A percentile compares a stretch with the other conserved stretches of the same genome.
Conservation (phyloP, 2,888 invertebrate genomes). For the Tenthredo amoena region DNA sequence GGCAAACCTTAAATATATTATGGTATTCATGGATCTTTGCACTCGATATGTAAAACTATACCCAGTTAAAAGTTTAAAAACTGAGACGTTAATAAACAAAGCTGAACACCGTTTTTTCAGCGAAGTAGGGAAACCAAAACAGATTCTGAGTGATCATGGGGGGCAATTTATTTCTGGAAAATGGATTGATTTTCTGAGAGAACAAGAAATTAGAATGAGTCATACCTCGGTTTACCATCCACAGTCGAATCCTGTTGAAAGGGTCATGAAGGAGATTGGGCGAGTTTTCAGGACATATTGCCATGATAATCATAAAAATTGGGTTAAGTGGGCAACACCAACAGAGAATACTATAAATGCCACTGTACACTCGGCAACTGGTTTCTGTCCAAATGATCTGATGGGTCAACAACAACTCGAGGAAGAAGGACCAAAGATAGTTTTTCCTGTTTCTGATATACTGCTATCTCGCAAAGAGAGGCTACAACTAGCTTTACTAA, state of each 20-base stretch:
- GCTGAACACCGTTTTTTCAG: neutral
- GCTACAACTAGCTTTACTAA: no score
- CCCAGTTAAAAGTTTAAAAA: neutral
- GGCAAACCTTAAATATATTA: neutral
- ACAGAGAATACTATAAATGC: neutral
- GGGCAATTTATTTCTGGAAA: neutral
- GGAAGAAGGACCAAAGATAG: no score
- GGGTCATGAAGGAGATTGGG: neutral
- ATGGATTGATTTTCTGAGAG: neutral
- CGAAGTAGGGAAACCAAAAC: conserved; percentile 13
- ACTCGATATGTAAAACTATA: neutral
- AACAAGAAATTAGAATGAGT: neutral
- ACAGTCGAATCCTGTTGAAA: neutral
- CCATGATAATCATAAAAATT: neutral
- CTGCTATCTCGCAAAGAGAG: no score
- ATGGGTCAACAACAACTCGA: no score
- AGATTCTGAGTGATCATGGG: neutral
- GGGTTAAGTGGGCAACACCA: neutral
- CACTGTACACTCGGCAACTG: neutral
- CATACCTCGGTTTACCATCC: conserved; percentile 11
- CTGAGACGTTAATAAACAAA: neutral
- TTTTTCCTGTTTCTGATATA: no score
- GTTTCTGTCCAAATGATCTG: neutral
- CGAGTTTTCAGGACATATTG: neutral
- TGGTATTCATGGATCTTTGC: conserved; percentile 12